Base-by-base conservation (phyloP, 1,140 invertebrate genomes). In the Neodiprion virginianus region DNA sequence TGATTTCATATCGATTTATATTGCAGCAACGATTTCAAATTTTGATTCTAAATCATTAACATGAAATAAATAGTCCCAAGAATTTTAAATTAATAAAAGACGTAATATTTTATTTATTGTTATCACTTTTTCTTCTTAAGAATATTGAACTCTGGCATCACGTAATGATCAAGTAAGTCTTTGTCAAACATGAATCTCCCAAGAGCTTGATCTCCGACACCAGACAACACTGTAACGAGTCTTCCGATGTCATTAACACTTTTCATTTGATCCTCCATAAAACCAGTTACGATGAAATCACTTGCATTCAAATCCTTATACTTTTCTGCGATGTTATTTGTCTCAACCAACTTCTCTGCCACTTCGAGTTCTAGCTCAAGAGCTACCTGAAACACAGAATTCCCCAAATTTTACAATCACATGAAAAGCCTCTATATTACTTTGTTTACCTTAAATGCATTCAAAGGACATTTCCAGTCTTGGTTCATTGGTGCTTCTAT, bases 401-500 rank as follows among this genome's bases (percentile, higher is more conserved):
- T 40, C 28, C 5, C 5, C 28, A 40, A 40, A 5, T 40, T 76
- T 50, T 72, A 67, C 74, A 74, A 72, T 68, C 69, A 67, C 21
- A 71, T 23, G 14, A 9, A 3, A 61, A 17, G 53, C n/a, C 4
- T n/a, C 21, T 14, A 66, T 65, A 21, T 14, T 65, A 65, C 12
- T 65, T 14, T 65, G 12, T 21, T 75, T 79, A 86, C 84, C 79
- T 86, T 80, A 28, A 86, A 86, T 8, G 83, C 85, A 65, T 84
- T 72, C 8, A 86, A 73, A 0, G 86, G 85, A 74, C 81, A 81
- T 77, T 86, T 84, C 86, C 85, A 87, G 72, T 86, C 82, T 80
- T 85, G 83, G 71, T 84, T 76, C 9, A 65, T 11, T 0, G 86
- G 83, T 9, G 73, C 53, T 48, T 78, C 70, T 11, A 86, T 75